A percentile compares a stretch with the other conserved stretches of the same genome.
phyloP scores from a whole-genome alignment of 2,113 vertebrate species.

The Lepus europaeus region DNA sequence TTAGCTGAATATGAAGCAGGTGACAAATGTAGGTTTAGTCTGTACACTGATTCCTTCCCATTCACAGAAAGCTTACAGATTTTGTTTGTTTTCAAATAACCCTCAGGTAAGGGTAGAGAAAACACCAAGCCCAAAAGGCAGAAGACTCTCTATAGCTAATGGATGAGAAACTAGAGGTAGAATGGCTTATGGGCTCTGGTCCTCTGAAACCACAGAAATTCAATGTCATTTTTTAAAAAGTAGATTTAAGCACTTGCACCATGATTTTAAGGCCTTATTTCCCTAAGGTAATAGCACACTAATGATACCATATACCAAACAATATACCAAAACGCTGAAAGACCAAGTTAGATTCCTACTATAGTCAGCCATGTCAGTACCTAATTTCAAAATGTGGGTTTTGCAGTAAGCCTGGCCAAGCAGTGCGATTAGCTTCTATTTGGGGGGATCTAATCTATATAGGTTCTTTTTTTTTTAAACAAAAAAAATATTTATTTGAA shows the following conservation, averaged over 20 bases:
- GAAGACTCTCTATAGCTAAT: conserved; percentile 21
- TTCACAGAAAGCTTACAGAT: conserved; percentile 54
- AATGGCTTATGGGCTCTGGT: neutral
- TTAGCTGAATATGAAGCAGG: conserved; percentile 51
- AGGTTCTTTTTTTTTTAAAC: neutral
- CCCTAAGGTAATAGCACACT: neutral
- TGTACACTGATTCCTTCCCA: conserved; percentile 12
- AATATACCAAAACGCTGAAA: conserved; percentile 13
- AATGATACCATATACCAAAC: neutral
- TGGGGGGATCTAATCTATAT: conserved; percentile 21
- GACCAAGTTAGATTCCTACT: conserved; percentile 49
- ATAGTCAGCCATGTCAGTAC: conserved; percentile 28
- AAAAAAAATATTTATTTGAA: too few relatives aligned
- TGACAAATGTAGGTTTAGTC: conserved; percentile 47
- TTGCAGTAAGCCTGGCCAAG: conserved; percentile 3
- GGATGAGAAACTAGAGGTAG: conserved; percentile 37
- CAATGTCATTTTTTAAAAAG: conserved; percentile 52
- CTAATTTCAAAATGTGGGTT: conserved; percentile 60
- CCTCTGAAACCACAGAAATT: conserved; percentile 66
- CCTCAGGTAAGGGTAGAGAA: conserved; percentile 50
- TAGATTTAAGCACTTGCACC: conserved; percentile 31
- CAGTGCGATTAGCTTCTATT: conserved; percentile 43
- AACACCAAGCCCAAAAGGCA: conserved; percentile 25
- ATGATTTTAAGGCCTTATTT: conserved; percentile 53
- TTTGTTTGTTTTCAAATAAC: conserved; percentile 59